Evolutionary conservation across 1,140 invertebrate genomes (phyloP).

Genomic region (Dendrolimus punctatus): DNA sequence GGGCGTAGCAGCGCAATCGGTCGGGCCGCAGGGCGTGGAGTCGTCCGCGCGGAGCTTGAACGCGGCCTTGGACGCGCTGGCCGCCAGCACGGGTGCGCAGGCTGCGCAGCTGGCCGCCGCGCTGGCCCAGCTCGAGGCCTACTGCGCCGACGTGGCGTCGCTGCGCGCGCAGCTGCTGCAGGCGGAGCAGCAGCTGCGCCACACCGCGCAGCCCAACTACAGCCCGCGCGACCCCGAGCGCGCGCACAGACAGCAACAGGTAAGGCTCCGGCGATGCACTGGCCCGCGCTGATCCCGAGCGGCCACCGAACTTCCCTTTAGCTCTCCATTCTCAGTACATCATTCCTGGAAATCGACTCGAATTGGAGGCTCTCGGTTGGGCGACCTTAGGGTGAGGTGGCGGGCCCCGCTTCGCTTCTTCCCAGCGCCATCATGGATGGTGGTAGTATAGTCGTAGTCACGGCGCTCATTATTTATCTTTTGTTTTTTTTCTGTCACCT

Average conservation of each 20-base stretch:
- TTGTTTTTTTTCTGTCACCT: slow-evolving; percentile 76
- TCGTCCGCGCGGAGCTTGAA: slow-evolving; percentile 80
- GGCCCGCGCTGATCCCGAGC: slow-evolving; percentile 24
- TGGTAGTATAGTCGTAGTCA: slow-evolving; percentile 42
- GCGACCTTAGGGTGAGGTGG: slow-evolving; percentile 17
- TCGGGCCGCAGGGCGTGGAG: slow-evolving; percentile 82
- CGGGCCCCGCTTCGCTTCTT: slow-evolving; percentile 28
- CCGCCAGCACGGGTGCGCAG: slow-evolving; percentile 78
- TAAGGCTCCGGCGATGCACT: slow-evolving; percentile 74
- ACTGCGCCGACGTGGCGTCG: slow-evolving; percentile 90
- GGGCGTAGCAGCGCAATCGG: slow-evolving; percentile 71
- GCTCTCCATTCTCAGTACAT: too few species aligned
- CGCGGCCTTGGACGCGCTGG: slow-evolving; percentile 78
- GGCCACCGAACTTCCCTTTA: slow-evolving; percentile 27
- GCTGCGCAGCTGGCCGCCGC: slow-evolving; percentile 82
- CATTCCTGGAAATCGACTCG: slow-evolving; percentile 6
- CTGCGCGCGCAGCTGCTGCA: slow-evolving; percentile 87
- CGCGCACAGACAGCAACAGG: slow-evolving; percentile 91
- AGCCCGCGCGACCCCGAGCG: slow-evolving; percentile 87
- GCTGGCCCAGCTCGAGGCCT: slow-evolving; percentile 87
- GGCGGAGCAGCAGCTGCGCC: slow-evolving; percentile 88
- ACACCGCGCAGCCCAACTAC: slow-evolving; percentile 86
- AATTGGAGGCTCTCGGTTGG: slow-evolving; percentile 28
- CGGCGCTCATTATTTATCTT: slow-evolving; percentile 71
- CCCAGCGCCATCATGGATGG: slow-evolving; percentile 20